Percentiles rank a stretch among this genome's conserved stretches.
Conservation (phyloP, 2,797 vertebrate species). For the Orestias chungarensis region DNA sequence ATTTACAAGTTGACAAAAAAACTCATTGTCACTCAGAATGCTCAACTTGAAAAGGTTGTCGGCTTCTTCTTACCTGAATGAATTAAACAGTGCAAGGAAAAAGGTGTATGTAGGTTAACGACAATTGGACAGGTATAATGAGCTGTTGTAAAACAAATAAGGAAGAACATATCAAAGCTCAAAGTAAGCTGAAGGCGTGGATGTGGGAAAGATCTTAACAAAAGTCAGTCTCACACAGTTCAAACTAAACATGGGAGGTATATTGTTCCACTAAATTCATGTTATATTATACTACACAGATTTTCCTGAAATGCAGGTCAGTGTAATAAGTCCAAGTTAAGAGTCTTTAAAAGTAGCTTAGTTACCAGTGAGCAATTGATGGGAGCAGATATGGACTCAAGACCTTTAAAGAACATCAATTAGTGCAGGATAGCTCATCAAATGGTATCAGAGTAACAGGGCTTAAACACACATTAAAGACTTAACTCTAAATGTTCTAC, state of each 20-base stretch:
- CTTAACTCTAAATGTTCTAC: background rate
- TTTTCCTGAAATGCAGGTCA: no score
- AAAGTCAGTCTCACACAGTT: background rate
- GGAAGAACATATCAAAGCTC: background rate
- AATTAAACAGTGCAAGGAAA: background rate
- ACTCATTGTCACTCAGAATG: background rate
- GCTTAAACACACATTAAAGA: background rate
- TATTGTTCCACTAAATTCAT: background rate
- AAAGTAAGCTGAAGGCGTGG: slow-evolving; percentile 21
- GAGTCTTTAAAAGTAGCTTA: background rate
- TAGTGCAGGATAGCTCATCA: background rate
- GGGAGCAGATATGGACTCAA: no score
- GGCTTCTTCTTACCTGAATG: background rate
- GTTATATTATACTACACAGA: background rate
- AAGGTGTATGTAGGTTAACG: background rate
- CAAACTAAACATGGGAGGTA: background rate
- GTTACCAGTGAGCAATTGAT: no score
- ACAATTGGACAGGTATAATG: background rate
- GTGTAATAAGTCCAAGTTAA: background rate
- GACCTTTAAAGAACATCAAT: background rate
- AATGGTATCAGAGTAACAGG: background rate
- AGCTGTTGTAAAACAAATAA: background rate
- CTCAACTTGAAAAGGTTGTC: background rate
- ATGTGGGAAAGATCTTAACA: background rate
- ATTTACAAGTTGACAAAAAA: background rate